Evolutionary conservation across 2,888 invertebrate species (phyloP).

Genomic region (Lissonota sp.): DNA sequence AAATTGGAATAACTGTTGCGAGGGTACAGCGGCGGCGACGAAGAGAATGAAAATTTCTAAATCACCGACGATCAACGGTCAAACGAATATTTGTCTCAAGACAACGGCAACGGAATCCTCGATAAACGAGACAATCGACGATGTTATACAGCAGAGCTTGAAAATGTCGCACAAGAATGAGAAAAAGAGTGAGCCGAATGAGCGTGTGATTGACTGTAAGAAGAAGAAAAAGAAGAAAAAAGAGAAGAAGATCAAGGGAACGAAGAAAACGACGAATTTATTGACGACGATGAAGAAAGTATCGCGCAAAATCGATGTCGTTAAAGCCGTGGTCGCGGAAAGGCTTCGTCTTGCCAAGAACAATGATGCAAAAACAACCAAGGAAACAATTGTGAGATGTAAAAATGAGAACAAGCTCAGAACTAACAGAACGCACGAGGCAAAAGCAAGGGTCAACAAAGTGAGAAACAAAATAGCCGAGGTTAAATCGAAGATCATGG

Average conservation of each 20-base stretch:
- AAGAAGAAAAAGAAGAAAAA: constrained; percentile 68
- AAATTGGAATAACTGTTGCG: constrained; percentile 27
- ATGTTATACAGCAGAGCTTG: constrained; percentile 80
- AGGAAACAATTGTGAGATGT: constrained; percentile 59
- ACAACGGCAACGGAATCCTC: constrained; percentile 76
- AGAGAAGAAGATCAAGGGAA: constrained; percentile 70
- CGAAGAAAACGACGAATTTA: constrained; percentile 69
- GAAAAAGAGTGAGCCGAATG: constrained; percentile 71
- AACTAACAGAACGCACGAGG: constrained; percentile 65
- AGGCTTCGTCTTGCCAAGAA: constrained; percentile 68
- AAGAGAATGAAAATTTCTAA: constrained; percentile 80
- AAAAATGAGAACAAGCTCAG: constrained; percentile 66
- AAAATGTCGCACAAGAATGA: constrained; percentile 79
- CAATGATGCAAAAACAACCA: constrained; percentile 61
- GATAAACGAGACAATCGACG: constrained; percentile 81
- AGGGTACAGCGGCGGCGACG: constrained; percentile 64
- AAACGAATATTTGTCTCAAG: constrained; percentile 66
- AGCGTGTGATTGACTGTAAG: constrained; percentile 51
- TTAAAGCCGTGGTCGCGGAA: constrained; percentile 72
- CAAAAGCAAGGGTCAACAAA: constrained; percentile 69
- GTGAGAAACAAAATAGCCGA: constrained; percentile 67
- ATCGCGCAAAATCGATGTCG: constrained; percentile 83
- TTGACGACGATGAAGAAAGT: constrained; percentile 79
- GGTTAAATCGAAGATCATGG: constrained; percentile 65
- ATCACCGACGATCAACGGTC: constrained; percentile 75